Base-by-base conservation (phyloP, 1,140 invertebrate genomes). In the Potamilus streckersoni region DNA sequence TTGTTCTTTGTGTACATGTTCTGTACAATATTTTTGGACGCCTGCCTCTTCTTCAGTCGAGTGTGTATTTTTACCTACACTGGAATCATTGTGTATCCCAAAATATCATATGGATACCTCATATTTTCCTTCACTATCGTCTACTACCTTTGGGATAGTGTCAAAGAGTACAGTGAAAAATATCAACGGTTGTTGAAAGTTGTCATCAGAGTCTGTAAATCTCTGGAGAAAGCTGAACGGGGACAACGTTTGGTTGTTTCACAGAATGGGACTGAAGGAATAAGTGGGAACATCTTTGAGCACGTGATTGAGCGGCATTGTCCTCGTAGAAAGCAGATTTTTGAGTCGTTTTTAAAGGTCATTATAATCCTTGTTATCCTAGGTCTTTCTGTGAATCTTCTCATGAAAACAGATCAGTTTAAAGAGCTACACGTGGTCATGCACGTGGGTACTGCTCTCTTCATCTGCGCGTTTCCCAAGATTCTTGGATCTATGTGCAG, bases 1-100 rank as follows among this genome's bases (percentile, higher is more conserved):
- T 15, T 55, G 17, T 74, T 60, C 49, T 74, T 74, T 62, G n/a
- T 74, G 6, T 74, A 68, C n/a, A 74, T 74, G 72, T 74, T 74
- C 62, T 23, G 14, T 19, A 68, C 66, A 13, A 74, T 74, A 55
- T 74, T 74, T 27, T 20, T 69, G 27, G 72, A 74, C 55, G 72
- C 72, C n/a, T 67, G 57, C 57, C n/a, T 74, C 57, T 74, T 68
- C 68, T 13, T 68, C 15, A 68, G 64, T 2, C 16, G 72, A 20
- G 59, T 74, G 4, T 23, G 55, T 17, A 56, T 74, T 5, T 74
- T 74, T 49, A 74, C 64, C 38, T 74, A 55, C 38, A 74, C 72
- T 19, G 72, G 72, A 3, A 68, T 74, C 20, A 61, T 74, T 20
- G 31, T 74, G 16, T 68, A 68, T 60, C 72, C 72, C 16, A 74